Conservation (phyloP, 2,797 vertebrate species). For the Sciurus carolinensis region DNA sequence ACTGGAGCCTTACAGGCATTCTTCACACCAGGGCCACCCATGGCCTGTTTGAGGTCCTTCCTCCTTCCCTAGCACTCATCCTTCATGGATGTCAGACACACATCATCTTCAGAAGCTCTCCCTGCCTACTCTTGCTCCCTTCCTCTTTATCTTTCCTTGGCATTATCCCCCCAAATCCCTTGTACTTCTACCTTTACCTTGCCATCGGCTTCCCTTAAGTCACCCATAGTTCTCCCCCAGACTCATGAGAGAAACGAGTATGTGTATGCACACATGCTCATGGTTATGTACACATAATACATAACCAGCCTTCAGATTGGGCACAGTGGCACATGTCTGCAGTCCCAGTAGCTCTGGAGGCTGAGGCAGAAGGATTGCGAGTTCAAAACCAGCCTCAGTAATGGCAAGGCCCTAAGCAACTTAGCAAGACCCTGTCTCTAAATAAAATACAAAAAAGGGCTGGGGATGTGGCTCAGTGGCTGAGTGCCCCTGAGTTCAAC, state of each 20-base stretch:
- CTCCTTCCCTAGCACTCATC: background rate
- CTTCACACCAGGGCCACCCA: background rate
- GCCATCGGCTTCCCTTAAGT: background rate
- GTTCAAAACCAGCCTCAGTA: no score
- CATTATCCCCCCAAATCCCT: background rate
- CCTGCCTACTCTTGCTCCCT: background rate
- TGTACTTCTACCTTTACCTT: background rate
- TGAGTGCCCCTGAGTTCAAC: no score
- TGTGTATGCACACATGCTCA: fast-evolving
- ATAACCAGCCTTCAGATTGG: background rate
- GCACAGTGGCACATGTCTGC: no score
- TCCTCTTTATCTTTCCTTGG: background rate
- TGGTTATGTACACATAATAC: background rate
- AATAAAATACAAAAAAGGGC: no score
- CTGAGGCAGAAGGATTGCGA: no score
- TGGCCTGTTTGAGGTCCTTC: background rate
- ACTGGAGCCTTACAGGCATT: no score
- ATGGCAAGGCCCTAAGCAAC: no score
- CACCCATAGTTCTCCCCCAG: background rate
- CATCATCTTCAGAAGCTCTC: background rate
- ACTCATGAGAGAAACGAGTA: background rate
- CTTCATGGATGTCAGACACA: background rate
- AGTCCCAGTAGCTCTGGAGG: no score
- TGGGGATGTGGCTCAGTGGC: no score
- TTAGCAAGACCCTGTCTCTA: no score